Percentiles rank a stretch among this genome's conserved stretches.
Conservation (phyloP, 2,888 invertebrate genomes). For the Argynnis bischoffii region DNA sequence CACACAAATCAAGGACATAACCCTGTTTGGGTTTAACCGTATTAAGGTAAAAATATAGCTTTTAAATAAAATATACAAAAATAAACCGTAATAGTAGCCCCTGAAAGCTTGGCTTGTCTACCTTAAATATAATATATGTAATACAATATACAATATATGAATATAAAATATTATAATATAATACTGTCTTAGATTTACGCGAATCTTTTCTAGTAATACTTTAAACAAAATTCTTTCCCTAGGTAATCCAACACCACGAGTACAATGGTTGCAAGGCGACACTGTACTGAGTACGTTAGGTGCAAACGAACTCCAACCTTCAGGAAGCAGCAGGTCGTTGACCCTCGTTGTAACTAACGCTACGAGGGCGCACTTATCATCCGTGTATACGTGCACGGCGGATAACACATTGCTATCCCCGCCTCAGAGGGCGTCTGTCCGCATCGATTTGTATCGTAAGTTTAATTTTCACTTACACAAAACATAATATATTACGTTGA, state of each 20-base stretch:
- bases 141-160: too few relatives aligned
- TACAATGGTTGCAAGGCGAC: constrained; percentile 75
- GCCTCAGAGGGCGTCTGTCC: constrained; percentile 84
- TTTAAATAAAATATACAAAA: too few relatives aligned
- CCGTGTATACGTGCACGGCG: constrained; percentile 86
- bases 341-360: constrained; percentile 63
- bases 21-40: too few relatives aligned
- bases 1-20: too few relatives aligned
- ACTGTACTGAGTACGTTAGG: constrained; percentile 59
- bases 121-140: too few relatives aligned
- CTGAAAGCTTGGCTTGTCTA: too few relatives aligned
- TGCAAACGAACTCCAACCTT: constrained; percentile 56
- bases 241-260: constrained; percentile 72
- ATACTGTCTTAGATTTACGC: neutral
- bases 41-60: too few relatives aligned
- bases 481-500: neutral
- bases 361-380: constrained; percentile 83
- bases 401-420: constrained; percentile 86
- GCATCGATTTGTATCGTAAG: constrained; percentile 86
- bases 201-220: neutral
- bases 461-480: constrained; percentile 37
- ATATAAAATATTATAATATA: neutral
- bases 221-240: neutral
- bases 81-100: too few relatives aligned
- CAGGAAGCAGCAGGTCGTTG: constrained; percentile 57